phyloP scores from a whole-genome alignment of 2,888 invertebrate genomes.

The Cephus sareptanus region DNA sequence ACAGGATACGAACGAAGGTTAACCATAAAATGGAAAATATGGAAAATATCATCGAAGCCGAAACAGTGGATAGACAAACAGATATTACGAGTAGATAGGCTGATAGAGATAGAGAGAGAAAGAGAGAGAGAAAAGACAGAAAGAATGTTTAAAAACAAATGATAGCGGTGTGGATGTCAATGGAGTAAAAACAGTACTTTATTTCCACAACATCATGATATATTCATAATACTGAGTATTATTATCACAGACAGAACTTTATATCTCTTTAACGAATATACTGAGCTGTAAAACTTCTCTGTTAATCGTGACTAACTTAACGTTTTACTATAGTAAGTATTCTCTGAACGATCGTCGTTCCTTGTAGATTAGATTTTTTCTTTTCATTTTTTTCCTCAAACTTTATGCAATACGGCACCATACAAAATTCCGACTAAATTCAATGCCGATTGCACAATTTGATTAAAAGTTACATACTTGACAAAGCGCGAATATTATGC shows the following conservation, averaged over 20 bases:
- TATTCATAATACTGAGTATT: slow-evolving; percentile 44
- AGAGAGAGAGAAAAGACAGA: slow-evolving; percentile 22
- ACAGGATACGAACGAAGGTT: neutral
- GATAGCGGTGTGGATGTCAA: slow-evolving; percentile 42
- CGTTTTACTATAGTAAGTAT: neutral
- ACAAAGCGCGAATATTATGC: neutral
- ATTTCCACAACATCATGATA: slow-evolving; percentile 40
- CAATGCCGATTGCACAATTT: neutral
- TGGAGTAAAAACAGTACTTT: slow-evolving; percentile 47
- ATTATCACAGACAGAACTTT: slow-evolving; percentile 37
- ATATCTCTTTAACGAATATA: slow-evolving; percentile 14
- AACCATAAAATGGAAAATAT: neutral
- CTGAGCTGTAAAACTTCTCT: neutral
- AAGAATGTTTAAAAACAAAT: slow-evolving; percentile 42
- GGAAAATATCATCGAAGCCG: neutral
- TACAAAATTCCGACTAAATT: neutral
- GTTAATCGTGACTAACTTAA: neutral
- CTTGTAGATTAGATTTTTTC: neutral
- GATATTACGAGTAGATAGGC: neutral
- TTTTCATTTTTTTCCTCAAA: neutral
- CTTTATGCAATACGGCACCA: neutral
- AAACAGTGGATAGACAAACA: neutral
- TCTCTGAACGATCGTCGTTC: neutral
- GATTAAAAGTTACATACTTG: neutral
- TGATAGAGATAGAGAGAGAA: slow-evolving; percentile 4